Percentiles rank a stretch among this genome's conserved stretches.
phyloP scores from a whole-genome alignment of 2,888 invertebrate genomes.

The Subacronicta megacephala region DNA sequence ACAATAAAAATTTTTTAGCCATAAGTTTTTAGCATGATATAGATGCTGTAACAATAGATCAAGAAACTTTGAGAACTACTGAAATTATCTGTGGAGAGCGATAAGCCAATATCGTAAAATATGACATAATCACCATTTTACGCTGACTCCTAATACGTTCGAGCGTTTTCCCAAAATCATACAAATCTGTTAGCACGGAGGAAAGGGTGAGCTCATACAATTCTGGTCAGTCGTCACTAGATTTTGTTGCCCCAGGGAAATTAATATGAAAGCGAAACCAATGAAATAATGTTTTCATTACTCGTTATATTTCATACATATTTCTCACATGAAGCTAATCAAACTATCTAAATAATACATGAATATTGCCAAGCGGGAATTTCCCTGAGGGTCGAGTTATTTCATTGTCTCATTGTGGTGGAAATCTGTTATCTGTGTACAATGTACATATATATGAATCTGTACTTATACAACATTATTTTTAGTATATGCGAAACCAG shows the following conservation, averaged over 20 bases:
- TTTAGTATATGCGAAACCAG: too few species aligned
- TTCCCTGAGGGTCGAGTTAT: conserved; percentile 43
- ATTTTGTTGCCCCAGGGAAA: conserved; percentile 63
- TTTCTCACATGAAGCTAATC: conserved; percentile 46
- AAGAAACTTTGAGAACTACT: not conserved
- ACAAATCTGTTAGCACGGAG: conserved; percentile 14
- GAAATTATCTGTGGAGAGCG: conserved; percentile 31
- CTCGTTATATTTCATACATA: conserved; percentile 59
- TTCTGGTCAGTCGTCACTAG: conserved; percentile 28
- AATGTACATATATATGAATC: conserved; percentile 7
- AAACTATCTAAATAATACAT: conserved; percentile 52
- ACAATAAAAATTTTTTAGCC: too few species aligned
- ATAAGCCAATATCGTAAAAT: conserved; percentile 26
- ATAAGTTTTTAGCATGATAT: too few species aligned
- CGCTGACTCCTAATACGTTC: conserved; percentile 6
- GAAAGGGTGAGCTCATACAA: conserved; percentile 8
- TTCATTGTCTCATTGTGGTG: conserved; percentile 44
- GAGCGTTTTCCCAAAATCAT: conserved; percentile 4
- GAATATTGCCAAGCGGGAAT: conserved; percentile 37
- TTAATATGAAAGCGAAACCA: conserved; percentile 64
- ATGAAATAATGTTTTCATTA: conserved; percentile 65
- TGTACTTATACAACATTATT: too few species aligned
- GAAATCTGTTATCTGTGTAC: conserved; percentile 6
- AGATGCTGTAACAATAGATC: too few species aligned
- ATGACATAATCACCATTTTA: conserved; percentile 13